These are phyloP conservation scores for Falco biarmicus DNA, from an alignment of 2,797 vertebrate species.

Conservation along the genomic window DNA sequence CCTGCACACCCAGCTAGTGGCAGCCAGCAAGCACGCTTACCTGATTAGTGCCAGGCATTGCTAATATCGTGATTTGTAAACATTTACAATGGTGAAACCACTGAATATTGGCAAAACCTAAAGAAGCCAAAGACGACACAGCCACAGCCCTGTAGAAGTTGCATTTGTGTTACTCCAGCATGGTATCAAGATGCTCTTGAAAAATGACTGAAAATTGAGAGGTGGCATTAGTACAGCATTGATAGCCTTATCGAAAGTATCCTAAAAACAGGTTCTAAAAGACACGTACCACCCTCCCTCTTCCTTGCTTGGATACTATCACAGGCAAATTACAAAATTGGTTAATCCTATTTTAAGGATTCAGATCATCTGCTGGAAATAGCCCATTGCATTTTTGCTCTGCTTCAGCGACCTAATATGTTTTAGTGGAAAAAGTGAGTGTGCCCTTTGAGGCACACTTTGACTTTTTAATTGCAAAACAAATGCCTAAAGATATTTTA, in stretches of 20 bases:
- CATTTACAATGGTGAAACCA: background rate
- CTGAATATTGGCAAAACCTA: background rate
- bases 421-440: conserved; percentile 61
- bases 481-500: conserved; percentile 60
- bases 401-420: conserved; percentile 43
- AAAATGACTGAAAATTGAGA: background rate
- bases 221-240: background rate
- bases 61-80: background rate
- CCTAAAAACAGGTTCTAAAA: background rate
- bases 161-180: background rate
- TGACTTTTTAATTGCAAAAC: conserved; percentile 70
- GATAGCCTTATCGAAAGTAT: conserved; percentile 11
- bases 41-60: background rate
- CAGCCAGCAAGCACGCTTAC: background rate
- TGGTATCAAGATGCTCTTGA: background rate
- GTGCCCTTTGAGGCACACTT: conserved; percentile 39
- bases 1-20: rapidly evolving
- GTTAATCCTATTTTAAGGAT: conserved; percentile 45
- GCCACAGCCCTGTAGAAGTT: background rate
- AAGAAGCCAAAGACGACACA: rapidly evolving
- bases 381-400: conserved; percentile 16
- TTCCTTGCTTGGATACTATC: background rate
- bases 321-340: conserved; percentile 33
- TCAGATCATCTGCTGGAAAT: conserved; percentile 41
- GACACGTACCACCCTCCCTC: background rate